Base-by-base conservation (phyloP, 2,797 vertebrate species). In the Pangasius larnaudii region DNA sequence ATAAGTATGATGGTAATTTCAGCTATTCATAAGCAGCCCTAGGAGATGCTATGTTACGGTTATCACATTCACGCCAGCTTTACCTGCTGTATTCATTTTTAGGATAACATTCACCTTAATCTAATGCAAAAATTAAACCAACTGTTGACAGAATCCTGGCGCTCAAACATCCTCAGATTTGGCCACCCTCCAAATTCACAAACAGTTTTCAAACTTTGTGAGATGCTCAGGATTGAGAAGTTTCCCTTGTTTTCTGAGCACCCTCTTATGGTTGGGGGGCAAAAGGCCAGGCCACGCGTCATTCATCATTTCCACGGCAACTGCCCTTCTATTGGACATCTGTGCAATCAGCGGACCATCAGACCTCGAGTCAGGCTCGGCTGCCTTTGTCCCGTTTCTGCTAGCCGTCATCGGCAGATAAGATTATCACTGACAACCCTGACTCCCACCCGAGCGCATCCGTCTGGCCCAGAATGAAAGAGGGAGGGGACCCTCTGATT, bases 391-490 rank as follows among this genome's bases (percentile, higher is more conserved):
- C 94, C 92, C 82, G 92, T 94, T 78, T 93, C 93, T 92, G 89
- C 92, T 95, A 94, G 95, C 95, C 95, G 95, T 96, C 96, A 95
- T 90, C 82, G 92, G 67, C 92, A 95, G 96, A 97, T 96, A 97
- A 97, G 96, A 96, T 97, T 96, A 96, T 96, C 96, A 93, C 95
- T 94, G 95, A 96, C 92, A 94, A 95, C 94, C 81, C 87, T 91
- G 94, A 95, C 94, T 95, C 93, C 92, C 94, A 94, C 95, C 94
- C 95, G 95, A 94, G 92, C 93, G 58, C 95, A 90, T 89, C 89
- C 85, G 91, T 85, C 93, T 93, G 86, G 85, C 85, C 75, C 59
- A 86, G 24, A 4, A 93, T 93, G 94, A 95, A 96, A 49, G 67
- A 93, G 92, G 94, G 93, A 92, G 90, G 85, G 86, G 78, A 78